Evolutionary conservation across 2,888 invertebrate genomes (phyloP).

Genomic region (Drosophila mettleri): DNA sequence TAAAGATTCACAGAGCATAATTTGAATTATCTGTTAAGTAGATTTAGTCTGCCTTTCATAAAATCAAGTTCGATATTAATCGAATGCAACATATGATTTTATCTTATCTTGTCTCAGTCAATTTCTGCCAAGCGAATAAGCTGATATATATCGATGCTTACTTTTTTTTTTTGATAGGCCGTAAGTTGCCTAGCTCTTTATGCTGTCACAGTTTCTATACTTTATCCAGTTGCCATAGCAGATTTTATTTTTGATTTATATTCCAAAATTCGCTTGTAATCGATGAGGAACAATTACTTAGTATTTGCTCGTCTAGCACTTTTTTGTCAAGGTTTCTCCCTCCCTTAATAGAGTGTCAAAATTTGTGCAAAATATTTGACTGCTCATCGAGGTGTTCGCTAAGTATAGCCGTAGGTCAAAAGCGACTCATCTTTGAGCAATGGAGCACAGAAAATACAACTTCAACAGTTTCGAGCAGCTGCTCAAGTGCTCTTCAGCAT

Average conservation of each 20-base stretch:
- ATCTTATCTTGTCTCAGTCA: no score
- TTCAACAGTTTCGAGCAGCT: conserved; percentile 49
- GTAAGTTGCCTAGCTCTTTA: no score
- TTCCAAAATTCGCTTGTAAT: no score
- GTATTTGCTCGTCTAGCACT: not conserved
- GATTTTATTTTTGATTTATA: no score
- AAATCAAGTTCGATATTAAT: not conserved
- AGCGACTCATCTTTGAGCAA: conserved; percentile 31
- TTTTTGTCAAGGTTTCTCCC: not conserved
- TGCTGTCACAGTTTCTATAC: no score
- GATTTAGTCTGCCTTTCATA: not conserved
- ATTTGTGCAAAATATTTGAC: conserved; percentile 45
- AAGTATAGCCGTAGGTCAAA: conserved; percentile 61
- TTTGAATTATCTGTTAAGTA: not conserved
- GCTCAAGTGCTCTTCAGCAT: conserved; percentile 65
- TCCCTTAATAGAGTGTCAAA: conserved; percentile 46
- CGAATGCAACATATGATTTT: no score
- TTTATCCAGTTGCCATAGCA: no score
- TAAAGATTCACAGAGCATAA: no score
- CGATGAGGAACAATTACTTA: no score
- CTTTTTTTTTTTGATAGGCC: not conserved
- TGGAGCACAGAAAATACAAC: conserved; percentile 19
- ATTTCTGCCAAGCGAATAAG: no score
- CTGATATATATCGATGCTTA: not conserved
- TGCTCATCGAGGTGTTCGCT: conserved; percentile 59